These are phyloP conservation scores for Clistopyga incitator DNA, from an alignment of 2,888 invertebrate species.

Conservation along the genomic window DNA sequence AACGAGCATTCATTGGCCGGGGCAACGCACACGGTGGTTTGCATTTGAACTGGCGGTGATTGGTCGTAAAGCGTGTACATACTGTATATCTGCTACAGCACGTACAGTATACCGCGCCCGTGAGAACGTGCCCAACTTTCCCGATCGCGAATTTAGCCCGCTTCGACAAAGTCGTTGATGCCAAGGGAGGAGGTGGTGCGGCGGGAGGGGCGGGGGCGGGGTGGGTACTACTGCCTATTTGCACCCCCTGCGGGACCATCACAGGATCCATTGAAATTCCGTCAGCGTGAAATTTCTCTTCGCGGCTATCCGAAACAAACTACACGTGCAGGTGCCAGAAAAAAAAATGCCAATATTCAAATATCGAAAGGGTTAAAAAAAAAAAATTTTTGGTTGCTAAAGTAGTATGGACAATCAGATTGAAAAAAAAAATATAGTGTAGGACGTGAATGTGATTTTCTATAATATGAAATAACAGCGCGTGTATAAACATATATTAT, in stretches of 20 bases:
- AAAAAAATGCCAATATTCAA: slow-evolving; percentile 6
- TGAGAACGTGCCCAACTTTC: slow-evolving; percentile 71
- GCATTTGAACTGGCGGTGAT: slow-evolving; percentile 67
- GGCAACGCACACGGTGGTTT: slow-evolving; percentile 53
- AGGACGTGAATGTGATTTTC: too few species aligned
- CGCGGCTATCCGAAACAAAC: slow-evolving; percentile 47
- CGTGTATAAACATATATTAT: too few species aligned
- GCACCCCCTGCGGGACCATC: slow-evolving; percentile 2
- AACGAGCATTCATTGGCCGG: slow-evolving; percentile 15
- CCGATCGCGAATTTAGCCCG: slow-evolving; percentile 64
- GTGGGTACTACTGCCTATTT: slow-evolving; percentile 20
- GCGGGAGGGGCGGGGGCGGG: background rate
- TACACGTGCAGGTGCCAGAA: background rate
- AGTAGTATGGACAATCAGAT: too few species aligned
- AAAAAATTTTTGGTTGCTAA: background rate
- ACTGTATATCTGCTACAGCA: slow-evolving; percentile 2
- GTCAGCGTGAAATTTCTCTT: slow-evolving; percentile 49
- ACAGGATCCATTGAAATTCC: slow-evolving; percentile 51
- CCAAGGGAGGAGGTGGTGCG: background rate
- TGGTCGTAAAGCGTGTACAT: slow-evolving; percentile 47
- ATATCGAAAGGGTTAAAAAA: background rate
- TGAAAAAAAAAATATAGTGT: too few species aligned
- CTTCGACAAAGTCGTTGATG: slow-evolving; percentile 61
- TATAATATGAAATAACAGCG: too few species aligned
- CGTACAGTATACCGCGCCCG: slow-evolving; percentile 39